Base-by-base conservation (phyloP, 2,888 invertebrate species). In the Catotricha subobsoleta region DNA sequence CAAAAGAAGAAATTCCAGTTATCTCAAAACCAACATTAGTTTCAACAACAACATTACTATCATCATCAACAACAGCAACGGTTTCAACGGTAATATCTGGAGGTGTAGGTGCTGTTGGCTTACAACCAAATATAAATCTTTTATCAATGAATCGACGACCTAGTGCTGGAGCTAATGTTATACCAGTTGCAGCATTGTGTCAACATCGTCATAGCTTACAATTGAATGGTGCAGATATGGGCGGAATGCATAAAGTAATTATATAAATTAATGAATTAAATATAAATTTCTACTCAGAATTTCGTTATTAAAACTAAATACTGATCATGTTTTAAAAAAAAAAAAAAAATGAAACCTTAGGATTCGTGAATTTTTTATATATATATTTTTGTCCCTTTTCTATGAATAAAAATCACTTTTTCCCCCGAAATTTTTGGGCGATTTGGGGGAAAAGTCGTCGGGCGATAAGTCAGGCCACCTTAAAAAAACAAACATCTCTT, bases 161-260 rank as follows among this genome's bases (percentile, higher is more conserved):
- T 18, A 49, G 49, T 43, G 48, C 44, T 23, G 50, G 49, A 13
- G 45, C 47, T n/a, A 48, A 48, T 45, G 47, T 48, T 19, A 48
- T 50, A 40, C 50, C 50, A 20, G 48, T 49, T 44, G 50, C 50
- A 5, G 50, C 50, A 12, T 35, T 50, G 10, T 48, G 46, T 36
- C 49, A 49, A 36, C 50, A 50, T 44, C 44, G 50, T 8, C 49
- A 47, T 30, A 50, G 50, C 45, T 39, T 50, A 23, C 50, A 50
- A 42, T 46, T 48, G 34, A 49, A 48, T 45, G 47, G 48, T 34
- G 48, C 48, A 3, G 36, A 36, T 30, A 46, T 46, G 16, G 44
- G 44, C 41, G 45, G 3, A 7, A 21, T 6, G 15, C 13, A 18
- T 9, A 16, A 16, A 38, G 15, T 12, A 39, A 28, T 10, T 3